Conservation (phyloP, 2,888 invertebrate genomes). For the Phortica magna region DNA sequence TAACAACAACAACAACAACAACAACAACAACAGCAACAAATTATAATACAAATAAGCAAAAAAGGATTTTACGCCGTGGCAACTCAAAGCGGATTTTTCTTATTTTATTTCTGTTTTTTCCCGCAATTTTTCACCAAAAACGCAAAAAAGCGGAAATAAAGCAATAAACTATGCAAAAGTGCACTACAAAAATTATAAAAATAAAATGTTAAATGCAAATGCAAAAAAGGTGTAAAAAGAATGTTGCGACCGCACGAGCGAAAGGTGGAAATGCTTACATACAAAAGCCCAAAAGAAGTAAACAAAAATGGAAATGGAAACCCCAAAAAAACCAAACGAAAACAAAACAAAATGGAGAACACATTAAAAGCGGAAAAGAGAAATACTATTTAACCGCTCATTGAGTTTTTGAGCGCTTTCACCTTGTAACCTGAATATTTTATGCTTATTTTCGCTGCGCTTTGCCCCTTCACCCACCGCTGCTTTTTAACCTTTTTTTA, state of each 20-base stretch:
- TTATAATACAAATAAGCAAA: too few species aligned
- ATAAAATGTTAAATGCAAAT: conserved; percentile 29
- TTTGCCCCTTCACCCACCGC: conserved; percentile 44
- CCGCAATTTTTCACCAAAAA: conserved; percentile 33
- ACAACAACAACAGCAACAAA: conserved; percentile 14
- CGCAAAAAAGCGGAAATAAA: conserved; percentile 57
- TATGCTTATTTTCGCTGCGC: conserved; percentile 47
- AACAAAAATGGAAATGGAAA: conserved; percentile 38
- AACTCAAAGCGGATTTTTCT: conserved; percentile 42
- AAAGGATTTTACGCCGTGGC: conserved; percentile 25
- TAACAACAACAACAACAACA: conserved; percentile 22
- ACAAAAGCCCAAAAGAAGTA: conserved; percentile 46
- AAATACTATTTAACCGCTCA: conserved; percentile 53
- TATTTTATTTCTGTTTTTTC: conserved; percentile 55
- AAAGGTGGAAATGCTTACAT: conserved; percentile 32
- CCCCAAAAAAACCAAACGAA: conserved; percentile 26
- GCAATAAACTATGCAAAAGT: conserved; percentile 58
- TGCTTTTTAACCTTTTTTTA: conserved; percentile 39
- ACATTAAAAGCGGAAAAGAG: conserved; percentile 18
- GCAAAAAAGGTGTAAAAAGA: conserved; percentile 33
- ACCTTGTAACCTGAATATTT: conserved; percentile 47
- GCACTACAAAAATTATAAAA: conserved; percentile 31
- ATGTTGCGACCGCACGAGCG: background rate
- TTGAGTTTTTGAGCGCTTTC: conserved; percentile 54
- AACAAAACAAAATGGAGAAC: conserved; percentile 32